These are phyloP conservation scores for Cydia splendana DNA, from an alignment of 1,140 invertebrate species.

Conservation along the genomic window DNA sequence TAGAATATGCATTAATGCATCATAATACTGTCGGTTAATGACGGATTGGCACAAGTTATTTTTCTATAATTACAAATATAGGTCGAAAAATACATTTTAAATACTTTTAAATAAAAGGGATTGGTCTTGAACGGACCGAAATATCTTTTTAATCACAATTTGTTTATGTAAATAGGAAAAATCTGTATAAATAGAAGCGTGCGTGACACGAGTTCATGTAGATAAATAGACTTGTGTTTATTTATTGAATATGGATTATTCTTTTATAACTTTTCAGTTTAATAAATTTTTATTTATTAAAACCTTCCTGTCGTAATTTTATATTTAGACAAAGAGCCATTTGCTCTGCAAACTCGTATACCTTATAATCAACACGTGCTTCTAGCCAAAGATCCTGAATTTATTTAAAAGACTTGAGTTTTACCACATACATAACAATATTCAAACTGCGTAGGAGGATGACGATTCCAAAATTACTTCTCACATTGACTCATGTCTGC, in stretches of 20 bases:
- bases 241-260: not conserved
- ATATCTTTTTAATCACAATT: conserved; percentile 30
- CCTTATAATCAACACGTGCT: no score
- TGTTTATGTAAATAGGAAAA: conserved; percentile 26
- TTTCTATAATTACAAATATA: conserved; percentile 28
- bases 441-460: no score
- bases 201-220: conserved; percentile 1
- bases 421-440: no score
- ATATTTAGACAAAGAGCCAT: no score
- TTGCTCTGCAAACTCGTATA: no score
- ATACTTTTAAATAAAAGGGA: conserved; percentile 25
- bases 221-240: not conserved
- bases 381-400: no score
- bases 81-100: conserved; percentile 31
- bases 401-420: no score
- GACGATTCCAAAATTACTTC: not conserved
- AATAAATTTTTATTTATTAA: no score
- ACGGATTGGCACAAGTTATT: conserved; percentile 19
- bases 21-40: conserved; percentile 9
- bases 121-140: conserved; percentile 24
- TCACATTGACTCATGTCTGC: not conserved
- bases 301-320: no score
- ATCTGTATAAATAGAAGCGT: conserved; percentile 16
- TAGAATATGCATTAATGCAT: not conserved
- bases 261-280: not conserved